A percentile compares a stretch with the other conserved stretches of the same genome.
These are phyloP conservation scores for Vicugna pacos DNA, from an alignment of 2,113 vertebrate species.

Conservation along the genomic window DNA sequence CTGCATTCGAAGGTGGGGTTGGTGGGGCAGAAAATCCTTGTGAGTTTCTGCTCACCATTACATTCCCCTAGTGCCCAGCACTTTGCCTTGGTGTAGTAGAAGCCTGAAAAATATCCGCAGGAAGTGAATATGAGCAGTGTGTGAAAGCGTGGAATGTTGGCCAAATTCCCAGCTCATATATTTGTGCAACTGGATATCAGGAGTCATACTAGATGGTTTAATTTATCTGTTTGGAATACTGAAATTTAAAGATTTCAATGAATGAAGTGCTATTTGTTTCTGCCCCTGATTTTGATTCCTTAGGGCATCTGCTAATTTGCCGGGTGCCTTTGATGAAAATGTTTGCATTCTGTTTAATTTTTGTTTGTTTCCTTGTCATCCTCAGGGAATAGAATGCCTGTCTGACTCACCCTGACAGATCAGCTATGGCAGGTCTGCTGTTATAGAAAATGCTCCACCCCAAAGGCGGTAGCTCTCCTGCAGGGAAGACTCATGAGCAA, in stretches of 20 bases:
- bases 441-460: constrained; percentile 76
- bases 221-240: constrained; percentile 21
- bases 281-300: constrained; percentile 26
- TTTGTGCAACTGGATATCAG: not conserved
- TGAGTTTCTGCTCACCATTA: not conserved
- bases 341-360: constrained; percentile 75
- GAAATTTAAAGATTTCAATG: constrained; percentile 67
- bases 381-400: constrained; percentile 37
- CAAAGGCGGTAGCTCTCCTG: constrained; percentile 75
- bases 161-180: not conserved
- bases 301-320: constrained; percentile 63
- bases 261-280: not conserved
- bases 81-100: not conserved
- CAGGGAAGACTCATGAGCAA: constrained; percentile 67
- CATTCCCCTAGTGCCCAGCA: too few relatives aligned
- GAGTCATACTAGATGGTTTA: not conserved
- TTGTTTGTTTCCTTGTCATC: constrained; percentile 78
- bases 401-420: constrained; percentile 86
- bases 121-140: not conserved
- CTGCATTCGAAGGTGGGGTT: not conserved
- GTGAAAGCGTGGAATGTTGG: not conserved
- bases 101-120: not conserved
- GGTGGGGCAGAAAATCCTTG: not conserved
- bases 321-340: constrained; percentile 73
- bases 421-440: constrained; percentile 91